Conservation (phyloP, 2,888 invertebrate species). For the Agrochola litura region DNA sequence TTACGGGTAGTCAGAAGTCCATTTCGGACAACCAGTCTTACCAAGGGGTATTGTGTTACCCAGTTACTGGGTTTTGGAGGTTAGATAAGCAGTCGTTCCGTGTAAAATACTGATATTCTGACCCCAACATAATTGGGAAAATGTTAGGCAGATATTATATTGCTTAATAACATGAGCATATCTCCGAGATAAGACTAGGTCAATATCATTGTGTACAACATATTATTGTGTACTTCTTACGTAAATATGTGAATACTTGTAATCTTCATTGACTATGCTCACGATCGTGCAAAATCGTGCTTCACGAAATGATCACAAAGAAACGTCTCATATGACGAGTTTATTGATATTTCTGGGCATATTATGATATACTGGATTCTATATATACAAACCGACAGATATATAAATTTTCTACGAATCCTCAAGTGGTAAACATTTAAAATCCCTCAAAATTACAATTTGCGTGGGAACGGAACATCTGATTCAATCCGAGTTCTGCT, state of each 20-base stretch:
- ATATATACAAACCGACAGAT: background rate
- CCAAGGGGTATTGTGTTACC: too few relatives aligned
- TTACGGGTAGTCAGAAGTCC: too few relatives aligned
- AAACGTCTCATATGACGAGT: background rate
- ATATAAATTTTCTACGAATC: background rate
- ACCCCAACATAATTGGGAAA: background rate
- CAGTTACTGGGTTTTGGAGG: too few relatives aligned
- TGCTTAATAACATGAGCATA: background rate
- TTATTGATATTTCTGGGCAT: background rate
- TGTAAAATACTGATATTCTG: background rate
- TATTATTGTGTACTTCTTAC: background rate
- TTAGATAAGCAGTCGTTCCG: too few relatives aligned
- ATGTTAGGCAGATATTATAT: background rate
- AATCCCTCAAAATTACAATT: conserved; percentile 24
- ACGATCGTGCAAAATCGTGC: background rate
- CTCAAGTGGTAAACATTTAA: conserved; percentile 33
- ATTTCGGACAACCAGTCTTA: too few relatives aligned
- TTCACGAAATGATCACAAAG: background rate
- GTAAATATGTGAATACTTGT: background rate
- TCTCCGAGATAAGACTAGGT: background rate
- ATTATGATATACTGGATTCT: conserved; percentile 6
- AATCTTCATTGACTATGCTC: background rate
- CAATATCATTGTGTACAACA: background rate
- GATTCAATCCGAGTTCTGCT: conserved; percentile 41
- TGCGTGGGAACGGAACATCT: conserved; percentile 49